Base-by-base conservation (phyloP, 2,113 vertebrate genomes). In the Spermophilus dauricus region DNA sequence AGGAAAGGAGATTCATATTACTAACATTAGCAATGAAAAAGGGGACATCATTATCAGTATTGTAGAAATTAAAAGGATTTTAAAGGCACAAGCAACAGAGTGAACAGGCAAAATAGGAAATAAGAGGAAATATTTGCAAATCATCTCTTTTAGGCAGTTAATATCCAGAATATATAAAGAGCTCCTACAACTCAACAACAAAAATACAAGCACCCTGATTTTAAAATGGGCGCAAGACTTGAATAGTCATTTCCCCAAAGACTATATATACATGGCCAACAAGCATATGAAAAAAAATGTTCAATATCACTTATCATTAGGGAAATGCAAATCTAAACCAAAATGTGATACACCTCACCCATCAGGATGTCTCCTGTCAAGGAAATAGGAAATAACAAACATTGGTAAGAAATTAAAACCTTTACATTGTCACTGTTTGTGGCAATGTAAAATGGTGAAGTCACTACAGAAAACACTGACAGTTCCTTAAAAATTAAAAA, bases 11-110 rank as follows among this genome's bases (percentile, higher is more conserved):
- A 69, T 32, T 34, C 45, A 82, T 76, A 85, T 89, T 78, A 39
- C 53, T 78, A 78, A 95, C 89, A 81, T n/a, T 82, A 75, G 51
- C 30, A 86, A 86, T 51, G 22, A 81, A 93, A 96, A 32, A 58
- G 8, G 37, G 13, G 13, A 14, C 53, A 81, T 51, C 28, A 89
- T 37, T 72, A 92, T 32, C 73, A 78, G 56, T 32, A 12, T 95
- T 76, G 63, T 0, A 82, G 39, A 90, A 76, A 95, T 93, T 37
- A 45, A 93, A 53, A 81, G 3, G 10, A 86, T 37, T 81, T 42
- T 42, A 93, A 89, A 39, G 32, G 37, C 45, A 65, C 18, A 76
- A 58, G 75, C 26, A 87, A 69, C 48, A 89, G 3, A n/a, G 32
- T 58, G 1, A 77, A 72, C 10, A 84, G 24, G 30, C 30, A 96